Percentiles rank a stretch among this genome's conserved stretches.
phyloP scores from a whole-genome alignment of 2,113 vertebrate species.

The Clarias gariepinus region DNA sequence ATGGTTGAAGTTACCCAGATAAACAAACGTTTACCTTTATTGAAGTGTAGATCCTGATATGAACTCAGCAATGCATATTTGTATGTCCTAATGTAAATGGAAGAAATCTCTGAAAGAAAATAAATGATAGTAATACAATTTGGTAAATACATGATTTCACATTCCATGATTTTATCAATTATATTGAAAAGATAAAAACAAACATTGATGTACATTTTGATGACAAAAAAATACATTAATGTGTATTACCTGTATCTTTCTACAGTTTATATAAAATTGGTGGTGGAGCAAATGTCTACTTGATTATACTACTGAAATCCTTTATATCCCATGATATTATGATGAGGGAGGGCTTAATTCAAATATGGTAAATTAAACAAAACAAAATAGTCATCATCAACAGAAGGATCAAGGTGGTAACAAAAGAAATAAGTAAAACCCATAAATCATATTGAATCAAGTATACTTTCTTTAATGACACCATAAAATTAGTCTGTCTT shows the following conservation, averaged over 20 bases:
- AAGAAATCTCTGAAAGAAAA: background rate
- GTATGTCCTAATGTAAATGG: background rate
- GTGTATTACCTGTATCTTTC: background rate
- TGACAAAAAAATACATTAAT: no score
- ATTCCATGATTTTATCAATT: background rate
- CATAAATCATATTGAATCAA: background rate
- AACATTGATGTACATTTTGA: no score
- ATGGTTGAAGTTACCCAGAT: background rate
- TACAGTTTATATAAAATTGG: background rate
- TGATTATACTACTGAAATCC: background rate
- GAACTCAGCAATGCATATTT: background rate
- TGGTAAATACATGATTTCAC: background rate
- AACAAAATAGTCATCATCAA: background rate
- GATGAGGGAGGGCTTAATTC: background rate
- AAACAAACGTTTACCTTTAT: conserved; percentile 9
- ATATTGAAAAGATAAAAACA: background rate
- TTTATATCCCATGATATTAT: background rate
- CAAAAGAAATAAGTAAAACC: background rate
- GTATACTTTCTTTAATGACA: no score
- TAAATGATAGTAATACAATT: background rate
- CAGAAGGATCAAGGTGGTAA: background rate
- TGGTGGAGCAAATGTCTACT: background rate
- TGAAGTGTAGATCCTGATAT: background rate
- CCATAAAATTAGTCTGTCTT: no score
- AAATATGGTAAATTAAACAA: background rate